Evolutionary conservation across 2,888 invertebrate species (phyloP), one percentile per base, ranked within the genome.

Genomic region (Cryptus viduatorius): DNA sequence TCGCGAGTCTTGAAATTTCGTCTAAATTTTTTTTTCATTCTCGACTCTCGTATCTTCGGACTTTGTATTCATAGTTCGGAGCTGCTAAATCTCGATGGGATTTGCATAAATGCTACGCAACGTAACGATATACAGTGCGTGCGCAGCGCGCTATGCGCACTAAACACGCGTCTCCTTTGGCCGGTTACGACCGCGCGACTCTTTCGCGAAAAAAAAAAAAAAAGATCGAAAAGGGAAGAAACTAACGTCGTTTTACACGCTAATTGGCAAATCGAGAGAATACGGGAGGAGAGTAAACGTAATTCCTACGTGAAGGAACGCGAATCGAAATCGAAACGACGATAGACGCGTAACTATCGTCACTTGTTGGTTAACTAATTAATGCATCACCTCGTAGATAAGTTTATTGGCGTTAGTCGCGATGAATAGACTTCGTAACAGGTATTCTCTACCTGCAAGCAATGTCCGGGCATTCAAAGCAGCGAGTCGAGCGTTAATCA

Each of bases 81-180:
- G 37, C 37, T 1, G 37, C 56, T 8, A 24, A 56, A 24, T 56
- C 19, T 16, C 56, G 24, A 19, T 56, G 4, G 8, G 8, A 53
- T 24, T 56, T 56, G 8, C 24, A 10, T 12, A 1, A 8, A 16
- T 2, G 3, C 10, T 10, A 19, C 24, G 19, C 56, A 2, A 10
- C 7, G 16, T 3, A 56, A 10, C 10, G 8, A 56, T 24, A 82
- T 85, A 69, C 69, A 87, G 77, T 75, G 68, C 42, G 31, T 56
- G 19, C 29, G 65, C 79, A 83, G 79, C 61, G 77, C 53, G 68
- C 67, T 73, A 19, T 44, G 82, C 82, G 79, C 85, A 76, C 83
- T 77, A 86, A 85, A 72, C 78, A 56, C 77, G 44, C 50, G 72
- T 14, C 1, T 50, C 42, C 83, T 88, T 88, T 84, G 81, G 86